Conservation (phyloP, 2,113 vertebrate species). For the Gnathonemus echidnorhynchus region DNA sequence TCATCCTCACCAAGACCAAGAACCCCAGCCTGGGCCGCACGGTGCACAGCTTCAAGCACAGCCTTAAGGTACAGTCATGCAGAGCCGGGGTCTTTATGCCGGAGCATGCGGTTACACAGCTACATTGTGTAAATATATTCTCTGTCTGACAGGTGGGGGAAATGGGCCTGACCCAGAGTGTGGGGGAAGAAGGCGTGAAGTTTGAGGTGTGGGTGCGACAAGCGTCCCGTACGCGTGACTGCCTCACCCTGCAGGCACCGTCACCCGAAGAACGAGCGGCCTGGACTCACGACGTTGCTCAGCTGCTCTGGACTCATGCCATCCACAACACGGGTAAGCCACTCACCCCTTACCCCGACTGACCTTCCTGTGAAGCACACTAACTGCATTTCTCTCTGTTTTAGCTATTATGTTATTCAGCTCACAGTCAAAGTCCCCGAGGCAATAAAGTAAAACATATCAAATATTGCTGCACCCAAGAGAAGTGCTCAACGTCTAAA, state of each 20-base stretch:
- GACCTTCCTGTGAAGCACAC: background rate
- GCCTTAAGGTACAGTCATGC: conserved; percentile 59
- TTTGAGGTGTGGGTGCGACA: conserved; percentile 83
- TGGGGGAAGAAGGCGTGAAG: conserved; percentile 72
- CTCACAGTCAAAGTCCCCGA: background rate
- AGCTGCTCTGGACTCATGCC: conserved; percentile 82
- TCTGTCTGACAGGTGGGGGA: conserved; percentile 65
- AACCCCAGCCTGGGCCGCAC: conserved; percentile 56
- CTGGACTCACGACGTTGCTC: conserved; percentile 78
- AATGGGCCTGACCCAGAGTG: conserved; percentile 83
- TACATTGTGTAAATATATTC: background rate
- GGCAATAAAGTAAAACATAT: background rate
- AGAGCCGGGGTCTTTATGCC: background rate
- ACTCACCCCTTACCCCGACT: conserved; percentile 6
- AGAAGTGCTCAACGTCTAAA: background rate
- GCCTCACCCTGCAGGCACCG: conserved; percentile 69
- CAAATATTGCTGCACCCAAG: background rate
- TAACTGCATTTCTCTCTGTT: background rate
- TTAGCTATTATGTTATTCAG: background rate
- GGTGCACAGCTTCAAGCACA: conserved; percentile 68
- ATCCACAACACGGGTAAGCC: conserved; percentile 74
- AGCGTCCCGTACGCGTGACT: conserved; percentile 65
- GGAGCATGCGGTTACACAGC: background rate
- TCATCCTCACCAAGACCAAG: conserved; percentile 81
- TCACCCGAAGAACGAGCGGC: conserved; percentile 56